Base-by-base conservation (phyloP, 1,140 invertebrate genomes). In the Megalopta genalis region DNA sequence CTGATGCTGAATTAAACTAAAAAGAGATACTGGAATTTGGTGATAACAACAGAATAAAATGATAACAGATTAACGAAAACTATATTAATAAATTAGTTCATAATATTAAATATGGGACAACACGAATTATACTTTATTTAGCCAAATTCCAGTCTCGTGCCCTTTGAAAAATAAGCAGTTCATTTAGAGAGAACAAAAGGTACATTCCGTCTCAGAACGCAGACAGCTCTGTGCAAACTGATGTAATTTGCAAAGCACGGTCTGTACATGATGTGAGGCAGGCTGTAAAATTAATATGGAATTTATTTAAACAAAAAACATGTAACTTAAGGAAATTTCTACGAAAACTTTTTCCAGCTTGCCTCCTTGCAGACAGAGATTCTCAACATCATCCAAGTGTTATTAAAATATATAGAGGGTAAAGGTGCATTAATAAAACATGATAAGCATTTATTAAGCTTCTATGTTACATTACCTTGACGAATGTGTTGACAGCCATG, bases 401-500 rank as follows among this genome's bases (percentile, higher is more conserved):
- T 37, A 76, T 79, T 84, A 86, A 86, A 82, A 88, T 90, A 89
- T 89, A 88, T 83, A 89, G 46, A 88, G 81, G 79, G 85, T 86
- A 88, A 88, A 89, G 88, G 91, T 91, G 91, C 91, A 88, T 86
- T 83, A 86, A 90, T 87, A 89, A 86, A 90, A 89, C 18, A 82
- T 85, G 77, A 70, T 89, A 71, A 78, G 57, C 39, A 83, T 74
- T 81, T 46, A 37, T 76, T 69, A 49, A 81, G 80, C 72, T 80
- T 88, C 82, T 86, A 87, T 87, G 83, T 80, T 89, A 90, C 89
- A 86, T 91, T 94, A 98, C 98, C 96, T 99, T 99, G 65, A 99
- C 99, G 95, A 99, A 99, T 32, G 99, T 99, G 94, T 99, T 99
- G 46, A 99, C 99, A 54, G 99, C 99, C 98, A 99, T 99, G 76